Base-by-base conservation (phyloP, 2,888 invertebrate species). In the Seira ritae region DNA sequence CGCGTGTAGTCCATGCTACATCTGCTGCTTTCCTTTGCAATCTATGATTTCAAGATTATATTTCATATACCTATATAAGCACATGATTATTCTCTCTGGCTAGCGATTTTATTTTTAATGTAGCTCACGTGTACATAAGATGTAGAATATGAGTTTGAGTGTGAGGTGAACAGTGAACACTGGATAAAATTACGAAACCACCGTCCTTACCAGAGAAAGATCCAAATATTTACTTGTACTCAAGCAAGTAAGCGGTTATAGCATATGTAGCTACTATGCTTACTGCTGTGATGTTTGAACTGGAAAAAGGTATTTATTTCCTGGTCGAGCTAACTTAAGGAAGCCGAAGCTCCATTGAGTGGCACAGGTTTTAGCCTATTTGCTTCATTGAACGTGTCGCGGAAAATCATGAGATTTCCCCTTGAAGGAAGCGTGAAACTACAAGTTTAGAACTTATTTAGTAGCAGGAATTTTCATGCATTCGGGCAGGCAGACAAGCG, bases 11-110 rank as follows among this genome's bases (percentile, higher is more conserved):
- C 1, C 22, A 60, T 12, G 55, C 46, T 12, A 68, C 68, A 68
- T 68, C 68, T 68, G 68, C 68, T 68, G 17, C 17, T 3, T 50
- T 50, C 50, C 15, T 50, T 72, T 23, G 69, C 70, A 70, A 70
- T n/a, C 17, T 69, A 42, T 69, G 42, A 42, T 42, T 15, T 50
- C 12, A 50, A 15, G 12, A 50, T 50, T 50, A 50, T n/a, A 15
- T 50, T 50, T 50, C 50, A 50, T 15, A 50, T 50, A 31, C 31
- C 8, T 15, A 31, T 8, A 2, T 4, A 31, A 2, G 31, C 31
- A n/a, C n/a, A 42, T 42, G 12, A 8, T 42, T 42, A 42, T 12
- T 42, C 42, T 42, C 12, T 42, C 42, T 8, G 6, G 42, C 42
- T 12, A 42, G 6, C 42, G 42, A 4, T 12, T n/a, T n/a, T n/a